Base-by-base conservation (phyloP, 2,888 invertebrate species). In the Athalia circularis region DNA sequence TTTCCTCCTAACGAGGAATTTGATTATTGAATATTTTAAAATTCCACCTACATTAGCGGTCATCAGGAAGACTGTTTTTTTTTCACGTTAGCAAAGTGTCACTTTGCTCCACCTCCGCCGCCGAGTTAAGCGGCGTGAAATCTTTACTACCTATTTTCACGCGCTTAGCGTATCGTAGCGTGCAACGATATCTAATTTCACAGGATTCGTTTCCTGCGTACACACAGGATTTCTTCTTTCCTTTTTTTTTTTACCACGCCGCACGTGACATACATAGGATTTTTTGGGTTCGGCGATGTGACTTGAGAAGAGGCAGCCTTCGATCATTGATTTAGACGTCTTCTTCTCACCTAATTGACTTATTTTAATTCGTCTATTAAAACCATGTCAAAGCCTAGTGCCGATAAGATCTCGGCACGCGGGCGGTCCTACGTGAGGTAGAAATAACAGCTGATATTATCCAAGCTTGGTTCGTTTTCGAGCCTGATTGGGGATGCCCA, bases 321-420 rank as follows among this genome's bases (percentile, higher is more conserved):
- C 64, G 43, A 64, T 64, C 64, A 64, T 64, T 45, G 70, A 70
- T 57, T 59, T 52, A 29, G 52, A 9, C 45, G 57, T 70, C 47
- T 43, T 43, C 47, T 29, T 29, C 29, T 2, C 29, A 59, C 5
- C 13, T 13, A 45, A 43, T 72, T 47, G 59, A 59, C 29, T 72
- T 72, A 29, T 29, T 59, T 72, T 57, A 59, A 72, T 72, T 72
- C 72, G n/a, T 62, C 75, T 75, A 64, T 75, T 48, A 75, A 75
- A 64, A 75, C 45, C n/a, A 11, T 11, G 75, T 62, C 50, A 50
- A 62, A 13, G 64, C 11, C 75, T 11, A 52, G 6, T 29, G 50
- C 4, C 50, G 75, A 75, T 75, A 64, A 75, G 29, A 75, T 59
- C 61, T 75, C 29, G 50, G 62, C 62, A 50, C 62, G 29, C 29